Evolutionary conservation across 2,797 vertebrate species (phyloP).

Genomic region (Eleutherodactylus coqui): DNA sequence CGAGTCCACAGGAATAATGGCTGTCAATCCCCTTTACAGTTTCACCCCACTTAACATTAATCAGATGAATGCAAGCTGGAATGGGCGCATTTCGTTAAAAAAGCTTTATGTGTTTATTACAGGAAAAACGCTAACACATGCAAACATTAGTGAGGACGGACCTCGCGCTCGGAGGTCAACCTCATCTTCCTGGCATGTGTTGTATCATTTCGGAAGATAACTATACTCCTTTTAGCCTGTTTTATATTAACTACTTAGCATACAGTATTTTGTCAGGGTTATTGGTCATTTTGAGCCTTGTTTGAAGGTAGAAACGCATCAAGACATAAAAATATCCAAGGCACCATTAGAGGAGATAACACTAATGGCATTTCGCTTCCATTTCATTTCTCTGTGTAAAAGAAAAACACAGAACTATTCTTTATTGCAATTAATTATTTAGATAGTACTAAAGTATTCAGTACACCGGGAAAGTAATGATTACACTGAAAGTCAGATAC

Average conservation of each 20-base stretch:
- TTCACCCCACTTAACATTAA: constrained; percentile 46
- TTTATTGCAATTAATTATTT: constrained; percentile 43
- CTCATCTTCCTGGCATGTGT: constrained; percentile 8
- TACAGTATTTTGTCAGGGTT: constrained; percentile 23
- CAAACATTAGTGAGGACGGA: constrained; percentile 33
- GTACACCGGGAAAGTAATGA: constrained; percentile 37
- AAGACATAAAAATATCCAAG: constrained; percentile 23
- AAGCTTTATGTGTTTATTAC: constrained; percentile 22
- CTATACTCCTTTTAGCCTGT: not conserved
- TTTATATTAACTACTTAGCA: constrained; percentile 8
- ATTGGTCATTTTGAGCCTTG: constrained; percentile 31
- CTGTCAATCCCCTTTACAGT: constrained; percentile 27
- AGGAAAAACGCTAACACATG: constrained; percentile 16
- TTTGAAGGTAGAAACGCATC: constrained; percentile 22
- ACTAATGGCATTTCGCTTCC: constrained; percentile 45
- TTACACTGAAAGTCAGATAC: constrained; percentile 17
- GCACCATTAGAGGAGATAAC: constrained; percentile 37
- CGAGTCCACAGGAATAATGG: constrained; percentile 25
- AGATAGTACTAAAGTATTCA: constrained; percentile 30
- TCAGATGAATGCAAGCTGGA: constrained; percentile 18
- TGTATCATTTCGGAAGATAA: constrained; percentile 9
- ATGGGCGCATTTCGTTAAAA: constrained; percentile 11
- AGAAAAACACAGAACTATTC: constrained; percentile 30
- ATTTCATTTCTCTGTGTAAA: constrained; percentile 37
- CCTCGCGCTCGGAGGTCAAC: constrained; percentile 11